Evolutionary conservation across 2,113 vertebrate genomes (phyloP).

Genomic region (Hippocampus mohnikei): DNA sequence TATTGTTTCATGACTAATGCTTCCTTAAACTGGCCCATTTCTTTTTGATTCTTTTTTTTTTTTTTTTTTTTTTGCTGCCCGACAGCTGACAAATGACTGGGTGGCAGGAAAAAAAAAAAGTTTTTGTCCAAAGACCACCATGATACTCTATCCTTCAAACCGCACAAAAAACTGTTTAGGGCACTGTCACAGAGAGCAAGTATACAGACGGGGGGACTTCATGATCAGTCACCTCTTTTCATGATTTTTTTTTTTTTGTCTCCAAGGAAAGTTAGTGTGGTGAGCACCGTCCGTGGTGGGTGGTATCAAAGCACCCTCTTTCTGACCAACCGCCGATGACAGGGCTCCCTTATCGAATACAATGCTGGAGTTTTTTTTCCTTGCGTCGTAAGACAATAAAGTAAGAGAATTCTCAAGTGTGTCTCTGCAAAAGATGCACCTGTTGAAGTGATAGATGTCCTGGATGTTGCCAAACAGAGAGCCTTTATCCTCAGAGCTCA

Average conservation of each 20-base stretch:
- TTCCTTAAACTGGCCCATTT: conserved; percentile 44
- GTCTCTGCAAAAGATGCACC: conserved; percentile 60
- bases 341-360: no score
- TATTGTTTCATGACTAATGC: conserved; percentile 53
- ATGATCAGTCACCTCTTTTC: neutral
- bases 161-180: conserved; percentile 16
- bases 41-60: neutral
- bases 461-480: conserved; percentile 93
- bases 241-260: no score
- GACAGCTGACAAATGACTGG: conserved; percentile 50
- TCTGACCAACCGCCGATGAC: no score
- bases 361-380: no score
- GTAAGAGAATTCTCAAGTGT: no score
- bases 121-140: conserved; percentile 48
- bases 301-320: no score
- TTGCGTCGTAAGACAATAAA: no score
- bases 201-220: conserved; percentile 29
- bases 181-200: conserved; percentile 23
- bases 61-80: conserved; percentile 10
- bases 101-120: conserved; percentile 14
- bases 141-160: conserved; percentile 25
- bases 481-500: conserved; percentile 84
- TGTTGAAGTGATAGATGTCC: conserved; percentile 94
- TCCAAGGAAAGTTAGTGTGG: no score
- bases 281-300: no score